Evolutionary conservation across 1,140 invertebrate species (phyloP).

Genomic region (Drosophila insularis): DNA sequence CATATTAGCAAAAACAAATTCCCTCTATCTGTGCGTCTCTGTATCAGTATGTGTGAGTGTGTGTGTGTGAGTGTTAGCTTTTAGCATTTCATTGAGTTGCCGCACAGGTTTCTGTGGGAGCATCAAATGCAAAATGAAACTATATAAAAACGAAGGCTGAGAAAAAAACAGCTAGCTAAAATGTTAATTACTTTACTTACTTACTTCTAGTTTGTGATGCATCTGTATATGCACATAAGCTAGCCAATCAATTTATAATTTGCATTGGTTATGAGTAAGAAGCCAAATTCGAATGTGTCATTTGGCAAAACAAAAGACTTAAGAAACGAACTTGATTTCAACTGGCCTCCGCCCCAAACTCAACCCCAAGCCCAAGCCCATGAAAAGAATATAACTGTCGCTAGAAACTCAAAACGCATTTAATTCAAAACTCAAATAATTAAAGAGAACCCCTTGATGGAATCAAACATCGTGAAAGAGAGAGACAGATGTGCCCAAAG

Average conservation of each 20-base stretch:
- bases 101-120: conserved; percentile 77
- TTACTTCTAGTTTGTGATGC: conserved; percentile 3
- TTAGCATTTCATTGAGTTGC: conserved; percentile 78
- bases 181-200: conserved; percentile 69
- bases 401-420: not conserved
- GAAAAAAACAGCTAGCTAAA: conserved; percentile 73
- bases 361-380: not conserved
- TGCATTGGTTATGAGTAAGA: not conserved
- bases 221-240: not conserved
- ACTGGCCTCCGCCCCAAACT: conserved; percentile 28
- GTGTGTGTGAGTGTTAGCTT: conserved; percentile 53
- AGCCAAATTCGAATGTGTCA: conserved; percentile 1
- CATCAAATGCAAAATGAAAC: conserved; percentile 61
- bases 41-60: conserved; percentile 26
- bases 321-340: conserved; percentile 58
- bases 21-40: conserved; percentile 42
- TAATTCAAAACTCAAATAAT: not conserved
- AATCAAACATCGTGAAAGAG: conserved; percentile 1
- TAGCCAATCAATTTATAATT: conserved; percentile 1
- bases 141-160: conserved; percentile 65
- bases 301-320: conserved; percentile 55
- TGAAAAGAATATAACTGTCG: not conserved
- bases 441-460: not conserved
- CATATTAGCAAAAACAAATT: conserved; percentile 79
- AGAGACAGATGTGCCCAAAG: not conserved